phyloP scores from a whole-genome alignment of 2,797 vertebrate species.

The Huso huso region DNA sequence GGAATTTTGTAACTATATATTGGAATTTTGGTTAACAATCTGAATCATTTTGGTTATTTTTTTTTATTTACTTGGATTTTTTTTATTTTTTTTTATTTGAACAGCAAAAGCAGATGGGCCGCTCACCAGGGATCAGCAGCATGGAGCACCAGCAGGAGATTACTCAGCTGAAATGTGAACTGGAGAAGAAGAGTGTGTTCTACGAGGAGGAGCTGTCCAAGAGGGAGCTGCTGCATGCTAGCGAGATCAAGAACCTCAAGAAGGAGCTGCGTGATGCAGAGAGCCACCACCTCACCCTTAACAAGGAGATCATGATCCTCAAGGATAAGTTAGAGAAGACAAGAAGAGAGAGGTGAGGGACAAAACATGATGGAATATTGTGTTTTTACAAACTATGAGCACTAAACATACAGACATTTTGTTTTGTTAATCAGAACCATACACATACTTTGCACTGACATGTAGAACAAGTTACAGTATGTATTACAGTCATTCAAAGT shows the following conservation, averaged over 20 bases:
- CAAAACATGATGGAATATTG: no score
- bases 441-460: no score
- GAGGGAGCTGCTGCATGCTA: slow-evolving; percentile 73
- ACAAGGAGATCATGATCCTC: slow-evolving; percentile 92
- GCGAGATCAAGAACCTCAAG: slow-evolving; percentile 80
- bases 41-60: no score
- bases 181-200: slow-evolving; percentile 85
- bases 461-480: no score
- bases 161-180: slow-evolving; percentile 76
- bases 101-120: slow-evolving; percentile 79
- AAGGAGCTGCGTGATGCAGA: slow-evolving; percentile 91
- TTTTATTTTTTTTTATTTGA: slow-evolving; percentile 5
- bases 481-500: no score
- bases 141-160: slow-evolving; percentile 85
- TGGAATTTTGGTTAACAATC: no score
- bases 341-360: slow-evolving; percentile 79
- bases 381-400: no score
- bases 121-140: slow-evolving; percentile 61
- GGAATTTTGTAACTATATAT: no score
- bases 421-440: no score
- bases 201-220: slow-evolving; percentile 87
- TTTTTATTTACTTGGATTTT: no score
- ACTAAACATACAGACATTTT: no score
- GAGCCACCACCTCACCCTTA: slow-evolving; percentile 85
- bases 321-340: slow-evolving; percentile 96